Evolutionary conservation across 37 sponge, comb jelly and placozoan species (phyloP).

Genomic region (Mnemiopsis leidyi): DNA sequence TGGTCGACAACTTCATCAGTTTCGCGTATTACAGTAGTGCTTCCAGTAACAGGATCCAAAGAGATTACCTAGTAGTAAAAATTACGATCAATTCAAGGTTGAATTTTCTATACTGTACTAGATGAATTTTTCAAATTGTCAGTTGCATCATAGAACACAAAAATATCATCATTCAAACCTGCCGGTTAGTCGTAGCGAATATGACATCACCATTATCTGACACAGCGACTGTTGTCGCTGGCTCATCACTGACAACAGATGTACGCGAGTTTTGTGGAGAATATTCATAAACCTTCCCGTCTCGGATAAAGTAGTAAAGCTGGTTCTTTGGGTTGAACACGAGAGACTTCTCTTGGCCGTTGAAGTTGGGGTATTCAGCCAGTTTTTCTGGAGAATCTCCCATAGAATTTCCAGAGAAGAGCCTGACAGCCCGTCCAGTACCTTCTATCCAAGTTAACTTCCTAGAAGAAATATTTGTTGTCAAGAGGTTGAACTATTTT

Average conservation of each 20-base stretch:
- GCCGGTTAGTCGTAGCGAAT: not conserved
- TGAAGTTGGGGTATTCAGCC: not conserved
- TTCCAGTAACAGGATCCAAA: not conserved
- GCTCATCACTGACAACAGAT: not conserved
- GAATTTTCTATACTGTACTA: too few relatives aligned
- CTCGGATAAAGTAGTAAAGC: not conserved
- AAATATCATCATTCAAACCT: not conserved
- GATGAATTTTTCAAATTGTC: too few relatives aligned
- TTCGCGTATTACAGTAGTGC: not conserved
- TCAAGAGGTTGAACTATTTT: too few relatives aligned
- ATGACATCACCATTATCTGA: not conserved
- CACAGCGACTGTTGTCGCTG: not conserved
- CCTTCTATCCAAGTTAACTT: conserved; percentile 5
- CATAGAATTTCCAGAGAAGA: not conserved
- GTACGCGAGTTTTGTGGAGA: not conserved
- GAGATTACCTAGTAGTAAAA: not conserved
- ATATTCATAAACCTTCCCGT: not conserved
- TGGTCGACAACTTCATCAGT: not conserved
- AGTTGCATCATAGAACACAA: too few relatives aligned
- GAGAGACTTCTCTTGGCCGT: not conserved
- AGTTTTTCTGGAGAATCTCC: not conserved
- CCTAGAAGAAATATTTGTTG: not conserved
- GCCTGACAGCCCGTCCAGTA: not conserved
- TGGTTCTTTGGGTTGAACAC: not conserved
- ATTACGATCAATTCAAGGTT: too few relatives aligned